A percentile compares a stretch with the other conserved stretches of the same genome.
Evolutionary conservation across 2,113 vertebrate species (phyloP).

Genomic region (Sterrhoptilus dennistouni): DNA sequence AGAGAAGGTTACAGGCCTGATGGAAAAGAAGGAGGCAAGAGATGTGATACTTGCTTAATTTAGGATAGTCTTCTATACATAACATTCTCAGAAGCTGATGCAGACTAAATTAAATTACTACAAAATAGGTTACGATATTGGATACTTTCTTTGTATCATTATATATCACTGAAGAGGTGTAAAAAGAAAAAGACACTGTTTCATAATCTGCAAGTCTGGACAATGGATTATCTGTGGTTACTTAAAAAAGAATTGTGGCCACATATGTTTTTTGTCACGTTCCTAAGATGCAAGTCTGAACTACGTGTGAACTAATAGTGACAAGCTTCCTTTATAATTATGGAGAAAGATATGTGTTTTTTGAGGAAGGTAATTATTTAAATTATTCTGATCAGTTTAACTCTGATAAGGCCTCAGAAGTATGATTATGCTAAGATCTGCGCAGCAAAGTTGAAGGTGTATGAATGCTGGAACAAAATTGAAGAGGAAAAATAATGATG

Average conservation of each 20-base stretch:
- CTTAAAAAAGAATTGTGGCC: background rate
- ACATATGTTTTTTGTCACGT: background rate
- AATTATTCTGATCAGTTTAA: background rate
- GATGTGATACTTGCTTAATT: background rate
- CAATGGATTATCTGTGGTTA: background rate
- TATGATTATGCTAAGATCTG: background rate
- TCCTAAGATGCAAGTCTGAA: background rate
- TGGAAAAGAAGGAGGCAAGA: background rate
- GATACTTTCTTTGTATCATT: background rate
- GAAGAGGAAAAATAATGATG: background rate
- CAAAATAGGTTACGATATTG: background rate
- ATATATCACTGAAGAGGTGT: background rate
- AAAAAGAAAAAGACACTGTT: background rate
- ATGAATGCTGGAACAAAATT: background rate
- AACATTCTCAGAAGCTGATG: background rate
- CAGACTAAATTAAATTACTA: background rate
- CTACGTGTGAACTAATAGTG: background rate
- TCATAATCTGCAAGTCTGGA: background rate
- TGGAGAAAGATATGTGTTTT: background rate
- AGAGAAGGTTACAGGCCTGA: background rate
- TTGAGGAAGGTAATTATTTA: background rate
- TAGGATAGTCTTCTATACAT: background rate
- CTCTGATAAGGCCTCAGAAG: background rate
- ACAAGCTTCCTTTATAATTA: background rate
- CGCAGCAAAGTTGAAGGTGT: background rate